Evolutionary conservation across 2,113 vertebrate species (phyloP).

Genomic region (Toxostoma redivivum): DNA sequence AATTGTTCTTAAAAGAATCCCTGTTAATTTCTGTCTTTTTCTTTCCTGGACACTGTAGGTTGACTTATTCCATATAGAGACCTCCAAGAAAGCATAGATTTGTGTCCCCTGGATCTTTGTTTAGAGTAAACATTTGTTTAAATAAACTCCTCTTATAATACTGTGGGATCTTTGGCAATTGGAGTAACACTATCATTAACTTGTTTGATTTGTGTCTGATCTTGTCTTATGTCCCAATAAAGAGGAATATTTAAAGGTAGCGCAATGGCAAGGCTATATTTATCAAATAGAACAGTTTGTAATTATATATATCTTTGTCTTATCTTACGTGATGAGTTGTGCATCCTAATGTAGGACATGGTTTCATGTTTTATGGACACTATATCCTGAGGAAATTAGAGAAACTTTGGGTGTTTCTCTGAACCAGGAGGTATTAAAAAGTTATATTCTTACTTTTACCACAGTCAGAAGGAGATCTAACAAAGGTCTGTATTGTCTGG

Average conservation of each 20-base stretch:
- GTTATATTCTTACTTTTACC: neutral
- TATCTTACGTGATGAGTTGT: neutral
- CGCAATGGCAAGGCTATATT: neutral
- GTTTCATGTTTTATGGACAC: neutral
- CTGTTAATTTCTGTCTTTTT: neutral
- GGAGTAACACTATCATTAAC: neutral
- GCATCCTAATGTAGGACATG: neutral
- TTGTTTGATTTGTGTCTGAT: neutral
- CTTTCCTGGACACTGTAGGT: neutral
- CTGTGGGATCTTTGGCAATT: neutral
- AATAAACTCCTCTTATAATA: neutral
- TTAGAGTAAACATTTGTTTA: neutral
- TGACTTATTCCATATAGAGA: neutral
- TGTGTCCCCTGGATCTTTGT: neutral
- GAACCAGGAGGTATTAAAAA: neutral
- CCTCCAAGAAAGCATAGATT: neutral
- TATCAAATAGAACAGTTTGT: neutral
- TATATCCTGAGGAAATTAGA: neutral
- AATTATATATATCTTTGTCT: neutral
- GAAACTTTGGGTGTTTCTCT: neutral
- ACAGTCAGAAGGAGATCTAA: neutral
- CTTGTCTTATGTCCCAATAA: neutral
- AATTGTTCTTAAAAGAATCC: neutral
- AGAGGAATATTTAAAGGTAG: conserved; percentile 3
- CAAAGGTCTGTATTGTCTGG: neutral